phyloP scores from a whole-genome alignment of 2,888 invertebrate genomes.

The Augochlorella aurata region DNA sequence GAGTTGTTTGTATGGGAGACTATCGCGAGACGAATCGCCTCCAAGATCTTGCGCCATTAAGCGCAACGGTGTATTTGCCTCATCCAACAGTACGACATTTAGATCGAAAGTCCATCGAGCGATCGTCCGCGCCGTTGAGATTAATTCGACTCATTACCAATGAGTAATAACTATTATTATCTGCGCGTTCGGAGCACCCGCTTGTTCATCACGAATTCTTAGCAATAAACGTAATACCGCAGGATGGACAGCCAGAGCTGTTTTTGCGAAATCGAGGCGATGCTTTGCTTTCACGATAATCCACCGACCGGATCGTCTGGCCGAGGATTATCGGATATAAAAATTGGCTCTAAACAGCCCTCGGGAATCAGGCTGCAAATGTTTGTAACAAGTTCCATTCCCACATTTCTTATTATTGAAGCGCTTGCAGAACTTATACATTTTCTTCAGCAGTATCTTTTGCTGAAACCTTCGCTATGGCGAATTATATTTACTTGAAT shows the following conservation, averaged over 20 bases:
- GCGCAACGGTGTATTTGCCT: conserved; percentile 51
- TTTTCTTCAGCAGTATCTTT: no score
- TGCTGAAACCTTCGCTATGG: no score
- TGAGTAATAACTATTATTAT: conserved; percentile 66
- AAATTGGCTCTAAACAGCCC: neutral
- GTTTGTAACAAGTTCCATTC: neutral
- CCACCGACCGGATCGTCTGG: conserved; percentile 3
- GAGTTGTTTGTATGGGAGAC: conserved; percentile 38
- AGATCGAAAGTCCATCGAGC: conserved; percentile 64
- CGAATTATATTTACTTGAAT: no score
- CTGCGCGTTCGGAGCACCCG: conserved; percentile 46
- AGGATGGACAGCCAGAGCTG: conserved; percentile 23
- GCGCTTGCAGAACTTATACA: no score
- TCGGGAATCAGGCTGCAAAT: neutral
- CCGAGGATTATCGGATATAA: neutral
- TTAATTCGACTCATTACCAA: conserved; percentile 62
- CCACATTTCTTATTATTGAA: no score
- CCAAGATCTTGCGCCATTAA: conserved; percentile 47
- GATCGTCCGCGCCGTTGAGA: conserved; percentile 52
- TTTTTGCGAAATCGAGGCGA: conserved; percentile 54
- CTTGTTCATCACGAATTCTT: conserved; percentile 42
- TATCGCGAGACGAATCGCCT: conserved; percentile 52
- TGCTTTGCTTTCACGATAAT: conserved; percentile 36
- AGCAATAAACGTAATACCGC: conserved; percentile 33
- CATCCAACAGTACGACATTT: conserved; percentile 59